These are phyloP conservation scores for Campylomormyrus tamandua DNA, from an alignment of 2,113 vertebrate species.

Conservation along the genomic window DNA sequence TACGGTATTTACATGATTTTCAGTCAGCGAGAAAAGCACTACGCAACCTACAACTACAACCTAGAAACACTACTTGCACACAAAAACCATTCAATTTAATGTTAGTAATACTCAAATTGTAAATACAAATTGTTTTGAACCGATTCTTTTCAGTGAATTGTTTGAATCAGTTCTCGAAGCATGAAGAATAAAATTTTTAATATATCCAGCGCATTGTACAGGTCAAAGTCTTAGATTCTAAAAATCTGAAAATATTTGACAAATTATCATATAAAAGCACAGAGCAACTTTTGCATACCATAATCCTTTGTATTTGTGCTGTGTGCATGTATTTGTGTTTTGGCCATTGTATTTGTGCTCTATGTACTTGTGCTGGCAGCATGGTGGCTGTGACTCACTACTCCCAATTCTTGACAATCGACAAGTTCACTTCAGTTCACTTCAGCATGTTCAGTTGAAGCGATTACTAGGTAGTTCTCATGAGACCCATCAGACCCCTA, in stretches of 20 bases:
- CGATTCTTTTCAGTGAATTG: not conserved
- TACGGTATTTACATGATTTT: not conserved
- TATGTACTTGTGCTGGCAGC: not conserved
- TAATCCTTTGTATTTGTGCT: not conserved
- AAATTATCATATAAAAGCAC: not conserved
- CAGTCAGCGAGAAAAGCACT: not conserved
- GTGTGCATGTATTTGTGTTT: not conserved
- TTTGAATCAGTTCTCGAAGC: not conserved
- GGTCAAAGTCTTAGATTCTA: not conserved
- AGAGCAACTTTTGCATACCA: not conserved
- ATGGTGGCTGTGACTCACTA: not conserved
- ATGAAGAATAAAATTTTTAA: not conserved
- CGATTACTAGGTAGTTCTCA: not conserved
- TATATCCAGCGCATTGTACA: not conserved
- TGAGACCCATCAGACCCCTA: not conserved
- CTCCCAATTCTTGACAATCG: not conserved
- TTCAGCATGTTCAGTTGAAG: not conserved
- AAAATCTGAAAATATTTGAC: not conserved
- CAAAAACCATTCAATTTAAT: not conserved
- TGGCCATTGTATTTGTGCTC: not conserved
- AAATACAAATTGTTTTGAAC: not conserved
- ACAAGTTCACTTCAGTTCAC: not conserved
- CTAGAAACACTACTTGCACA: not conserved
- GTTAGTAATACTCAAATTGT: not conserved
- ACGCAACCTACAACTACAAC: not conserved